These are phyloP conservation scores for Sebastes itinus DNA, from an alignment of 2,797 vertebrate species.

Conservation along the genomic window DNA sequence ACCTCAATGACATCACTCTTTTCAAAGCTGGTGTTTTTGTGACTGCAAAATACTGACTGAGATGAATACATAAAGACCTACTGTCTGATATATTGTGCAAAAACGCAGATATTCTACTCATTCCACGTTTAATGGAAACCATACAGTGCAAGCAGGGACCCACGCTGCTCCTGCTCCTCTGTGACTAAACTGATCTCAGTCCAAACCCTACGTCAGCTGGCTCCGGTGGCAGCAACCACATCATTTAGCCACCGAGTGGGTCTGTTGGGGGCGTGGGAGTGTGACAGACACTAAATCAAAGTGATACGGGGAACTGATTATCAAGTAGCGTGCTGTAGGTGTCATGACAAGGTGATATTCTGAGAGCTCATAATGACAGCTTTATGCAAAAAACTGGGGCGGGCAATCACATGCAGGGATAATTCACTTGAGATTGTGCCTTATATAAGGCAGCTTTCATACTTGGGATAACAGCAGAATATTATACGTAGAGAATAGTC, in stretches of 20 bases:
- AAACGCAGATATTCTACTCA: slow-evolving; percentile 32
- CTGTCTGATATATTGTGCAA: not conserved
- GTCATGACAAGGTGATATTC: slow-evolving; percentile 32
- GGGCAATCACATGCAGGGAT: slow-evolving; percentile 20
- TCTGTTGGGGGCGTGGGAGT: slow-evolving; percentile 60
- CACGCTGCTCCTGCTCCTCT: slow-evolving; percentile 45
- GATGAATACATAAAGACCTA: not conserved
- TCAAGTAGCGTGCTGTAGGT: slow-evolving; percentile 47
- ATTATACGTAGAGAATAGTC: not conserved
- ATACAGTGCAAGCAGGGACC: slow-evolving; percentile 36
- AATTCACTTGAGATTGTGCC: slow-evolving; percentile 24
- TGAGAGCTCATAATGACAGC: slow-evolving; percentile 29
- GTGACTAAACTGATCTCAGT: slow-evolving; percentile 53
- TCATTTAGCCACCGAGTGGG: slow-evolving; percentile 44
- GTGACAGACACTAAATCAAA: slow-evolving; percentile 65
- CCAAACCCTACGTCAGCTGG: slow-evolving; percentile 60
- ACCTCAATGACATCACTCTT: not conserved
- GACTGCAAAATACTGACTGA: not conserved
- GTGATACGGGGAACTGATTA: slow-evolving; percentile 55
- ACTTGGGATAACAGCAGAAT: not conserved
- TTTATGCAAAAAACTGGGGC: slow-evolving; percentile 25
- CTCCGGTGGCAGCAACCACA: slow-evolving; percentile 59
- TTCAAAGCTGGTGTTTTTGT: not conserved
- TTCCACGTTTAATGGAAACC: slow-evolving; percentile 43
- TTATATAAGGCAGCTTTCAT: not conserved